Evolutionary conservation across 2,888 invertebrate genomes (phyloP), one percentile per base, ranked within the genome.

Genomic region (Aphrophora alni): DNA sequence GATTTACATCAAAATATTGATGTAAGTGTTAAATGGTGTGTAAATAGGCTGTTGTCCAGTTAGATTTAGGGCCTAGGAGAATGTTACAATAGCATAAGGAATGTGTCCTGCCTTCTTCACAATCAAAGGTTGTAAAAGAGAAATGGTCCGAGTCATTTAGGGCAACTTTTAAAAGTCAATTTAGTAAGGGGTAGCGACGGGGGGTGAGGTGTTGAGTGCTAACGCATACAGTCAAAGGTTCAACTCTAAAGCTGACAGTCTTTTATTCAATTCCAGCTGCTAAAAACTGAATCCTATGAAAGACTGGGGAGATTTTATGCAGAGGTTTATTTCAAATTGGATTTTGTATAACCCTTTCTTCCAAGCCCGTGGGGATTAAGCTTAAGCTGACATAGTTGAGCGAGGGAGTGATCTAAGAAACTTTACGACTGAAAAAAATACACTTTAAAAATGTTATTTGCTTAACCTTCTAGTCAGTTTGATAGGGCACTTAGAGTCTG

Each of bases 1-100:
- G 44, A 14, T 14, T 10, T 44, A 44, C 17, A 14, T 44, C 44
- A 59, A 59, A 79, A 79, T 79, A 79, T 79, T 79, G 78, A 74
- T 38, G 74, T 28, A 69, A 38, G 78, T 7, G 78, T 79, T 74
- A 79, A 79, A 79, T 79, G 78, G 78, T 73, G 78, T 79, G 78
- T 74, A 74, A 79, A 79, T 79, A 74, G 78, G 74, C 78, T 17
- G 12, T 44, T 44, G 44, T 44, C 44, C 59, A 2, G 5, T 21
- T 4, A 21, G 59, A 59, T 59, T 59, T 59, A 59, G 4, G 4
- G 14, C 59, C 21, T 8, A 4, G 21, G 17, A 14, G 4, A 59
- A n/a, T 21, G n/a, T 21, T n/a, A 59, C 59, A 59, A 59, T 59
- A 21, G 59, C 21, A 4, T 2, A 21, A 59, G 59, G 59, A 59